A percentile compares a stretch with the other conserved stretches of the same genome.
phyloP scores from a whole-genome alignment of 1,140 invertebrate genomes.

The Drosophila mauritiana region DNA sequence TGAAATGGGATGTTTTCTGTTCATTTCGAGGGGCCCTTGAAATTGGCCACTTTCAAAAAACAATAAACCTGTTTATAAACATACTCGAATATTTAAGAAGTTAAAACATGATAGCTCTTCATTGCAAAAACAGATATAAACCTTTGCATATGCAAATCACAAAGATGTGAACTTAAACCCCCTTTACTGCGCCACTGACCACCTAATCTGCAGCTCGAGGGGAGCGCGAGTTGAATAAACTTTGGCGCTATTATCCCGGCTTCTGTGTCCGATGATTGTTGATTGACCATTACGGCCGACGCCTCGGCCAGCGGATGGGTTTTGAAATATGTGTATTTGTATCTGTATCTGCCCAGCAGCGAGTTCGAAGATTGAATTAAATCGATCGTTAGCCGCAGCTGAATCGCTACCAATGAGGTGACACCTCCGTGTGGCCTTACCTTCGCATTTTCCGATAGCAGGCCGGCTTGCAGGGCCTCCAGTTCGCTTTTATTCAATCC shows the following conservation, averaged over 20 bases:
- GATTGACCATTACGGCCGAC: conserved; percentile 33
- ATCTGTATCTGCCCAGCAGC: conserved; percentile 20
- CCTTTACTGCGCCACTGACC: conserved; percentile 12
- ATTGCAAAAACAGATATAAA: background rate
- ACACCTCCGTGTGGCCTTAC: conserved; percentile 50
- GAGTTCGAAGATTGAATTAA: conserved; percentile 64
- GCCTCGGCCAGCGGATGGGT: conserved; percentile 20
- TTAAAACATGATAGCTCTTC: too few relatives aligned
- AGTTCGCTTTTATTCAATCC: conserved; percentile 33
- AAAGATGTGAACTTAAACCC: background rate
- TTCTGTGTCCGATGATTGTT: conserved; percentile 41
- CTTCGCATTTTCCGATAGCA: conserved; percentile 74
- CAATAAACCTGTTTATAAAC: background rate
- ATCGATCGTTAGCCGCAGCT: conserved; percentile 30
- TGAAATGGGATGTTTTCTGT: background rate
- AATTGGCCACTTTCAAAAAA: background rate
- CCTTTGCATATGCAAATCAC: background rate
- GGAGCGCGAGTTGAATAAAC: conserved; percentile 53
- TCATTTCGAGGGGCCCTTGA: conserved; percentile 11
- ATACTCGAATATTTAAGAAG: too few relatives aligned
- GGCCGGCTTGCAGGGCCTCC: conserved; percentile 51
- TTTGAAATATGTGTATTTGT: conserved; percentile 40
- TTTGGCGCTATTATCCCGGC: conserved; percentile 40
- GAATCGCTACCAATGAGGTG: conserved; percentile 33
- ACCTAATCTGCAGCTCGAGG: conserved; percentile 5